Conservation (phyloP, 2,113 vertebrate genomes). For the Anguilla rostrata region DNA sequence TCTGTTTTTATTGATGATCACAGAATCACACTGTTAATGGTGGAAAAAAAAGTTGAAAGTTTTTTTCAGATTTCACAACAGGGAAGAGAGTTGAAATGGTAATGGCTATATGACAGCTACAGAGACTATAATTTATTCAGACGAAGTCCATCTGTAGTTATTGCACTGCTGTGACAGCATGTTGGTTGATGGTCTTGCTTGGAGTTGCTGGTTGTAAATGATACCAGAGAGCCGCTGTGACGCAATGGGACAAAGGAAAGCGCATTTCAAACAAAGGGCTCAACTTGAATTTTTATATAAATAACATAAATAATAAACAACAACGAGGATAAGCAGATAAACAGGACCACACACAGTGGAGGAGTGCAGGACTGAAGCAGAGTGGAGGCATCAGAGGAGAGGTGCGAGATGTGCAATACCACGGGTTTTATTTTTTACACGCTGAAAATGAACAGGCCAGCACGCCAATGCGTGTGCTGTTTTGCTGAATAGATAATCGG, state of each 20-base stretch:
- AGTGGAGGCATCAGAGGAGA: neutral
- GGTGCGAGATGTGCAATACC: neutral
- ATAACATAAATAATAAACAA: slow-evolving; percentile 87
- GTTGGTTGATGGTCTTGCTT: neutral
- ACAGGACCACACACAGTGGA: slow-evolving; percentile 74
- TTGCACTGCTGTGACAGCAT: neutral
- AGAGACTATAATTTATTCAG: neutral
- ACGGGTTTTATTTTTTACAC: neutral
- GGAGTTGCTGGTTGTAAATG: neutral
- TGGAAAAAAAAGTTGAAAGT: too few relatives aligned
- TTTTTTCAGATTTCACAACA: neutral
- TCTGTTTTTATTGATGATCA: slow-evolving; percentile 1
- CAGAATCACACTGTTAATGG: too few relatives aligned
- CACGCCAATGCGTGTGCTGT: too few relatives aligned
- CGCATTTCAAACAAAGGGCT: slow-evolving; percentile 76
- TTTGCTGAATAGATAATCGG: neutral
- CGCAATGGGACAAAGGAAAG: slow-evolving; percentile 57
- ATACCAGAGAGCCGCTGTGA: slow-evolving; percentile 5
- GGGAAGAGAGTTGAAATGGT: neutral
- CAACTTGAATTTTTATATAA: slow-evolving; percentile 73
- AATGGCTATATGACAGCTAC: neutral
- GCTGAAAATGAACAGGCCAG: neutral
- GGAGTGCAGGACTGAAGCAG: slow-evolving; percentile 62
- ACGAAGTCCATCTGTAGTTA: neutral
- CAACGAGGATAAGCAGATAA: slow-evolving; percentile 76